A percentile compares a stretch with the other conserved stretches of the same genome.
Evolutionary conservation across 2,888 invertebrate species (phyloP).

Genomic region (Rotaria socialis): DNA sequence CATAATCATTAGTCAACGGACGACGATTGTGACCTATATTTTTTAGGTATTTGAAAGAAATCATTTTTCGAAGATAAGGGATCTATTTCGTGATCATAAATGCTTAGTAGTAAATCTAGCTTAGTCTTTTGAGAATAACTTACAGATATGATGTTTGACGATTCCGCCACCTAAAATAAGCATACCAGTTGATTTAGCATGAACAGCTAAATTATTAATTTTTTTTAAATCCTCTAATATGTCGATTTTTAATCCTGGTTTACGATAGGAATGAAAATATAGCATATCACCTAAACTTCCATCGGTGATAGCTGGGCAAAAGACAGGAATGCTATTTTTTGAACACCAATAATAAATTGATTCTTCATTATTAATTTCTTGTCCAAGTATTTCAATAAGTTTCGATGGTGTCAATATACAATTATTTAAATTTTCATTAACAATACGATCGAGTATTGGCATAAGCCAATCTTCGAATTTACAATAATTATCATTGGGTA

Average conservation of each 20-base stretch:
- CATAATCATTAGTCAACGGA: too few species aligned
- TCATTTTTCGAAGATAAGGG: too few species aligned
- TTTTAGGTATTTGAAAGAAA: too few species aligned
- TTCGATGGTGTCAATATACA: constrained; percentile 84
- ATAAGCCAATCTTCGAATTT: constrained; percentile 94
- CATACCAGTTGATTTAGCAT: constrained; percentile 86
- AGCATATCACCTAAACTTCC: constrained; percentile 95
- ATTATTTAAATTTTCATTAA: constrained; percentile 73
- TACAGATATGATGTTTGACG: constrained; percentile 90
- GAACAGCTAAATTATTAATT: constrained; percentile 85
- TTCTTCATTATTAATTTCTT: constrained; percentile 79
- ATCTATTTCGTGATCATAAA: too few species aligned
- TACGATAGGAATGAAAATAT: constrained; percentile 85
- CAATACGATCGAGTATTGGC: constrained; percentile 83
- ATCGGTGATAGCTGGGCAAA: constrained; percentile 93
- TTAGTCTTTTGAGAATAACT: neutral
- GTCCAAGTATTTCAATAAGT: constrained; percentile 76
- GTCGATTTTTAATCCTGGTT: constrained; percentile 84
- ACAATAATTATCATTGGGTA: constrained; percentile 97
- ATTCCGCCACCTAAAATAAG: constrained; percentile 91
- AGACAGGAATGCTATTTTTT: constrained; percentile 91
- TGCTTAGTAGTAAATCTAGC: too few species aligned
- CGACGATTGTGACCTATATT: too few species aligned
- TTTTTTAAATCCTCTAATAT: constrained; percentile 70
- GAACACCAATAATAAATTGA: constrained; percentile 96